Percentiles rank a stretch among this genome's conserved stretches.
Evolutionary conservation across 2,797 vertebrate genomes (phyloP).

Genomic region (Enteromius radiatus): DNA sequence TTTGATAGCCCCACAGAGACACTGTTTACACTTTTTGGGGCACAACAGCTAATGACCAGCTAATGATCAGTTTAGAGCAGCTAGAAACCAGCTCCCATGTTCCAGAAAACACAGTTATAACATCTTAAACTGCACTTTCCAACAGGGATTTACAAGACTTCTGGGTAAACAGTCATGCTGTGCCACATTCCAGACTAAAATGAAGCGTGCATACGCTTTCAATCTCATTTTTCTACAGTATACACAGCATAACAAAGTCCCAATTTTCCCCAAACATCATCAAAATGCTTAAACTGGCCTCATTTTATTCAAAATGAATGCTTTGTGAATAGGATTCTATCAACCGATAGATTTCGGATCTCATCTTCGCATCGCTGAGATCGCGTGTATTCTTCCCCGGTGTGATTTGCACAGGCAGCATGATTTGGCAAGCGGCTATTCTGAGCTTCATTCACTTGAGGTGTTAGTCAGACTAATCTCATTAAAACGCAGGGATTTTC

Average conservation of each 20-base stretch:
- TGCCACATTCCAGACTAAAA: conserved; percentile 38
- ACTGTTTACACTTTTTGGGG: neutral
- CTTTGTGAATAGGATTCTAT: conserved; percentile 34
- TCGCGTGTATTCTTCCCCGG: conserved; percentile 43
- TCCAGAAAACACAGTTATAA: conserved; percentile 10
- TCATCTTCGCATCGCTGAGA: conserved; percentile 42
- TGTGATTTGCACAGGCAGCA: conserved; percentile 45
- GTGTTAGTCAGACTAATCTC: conserved; percentile 62
- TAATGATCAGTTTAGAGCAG: neutral
- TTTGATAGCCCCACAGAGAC: neutral
- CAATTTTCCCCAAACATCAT: conserved; percentile 14
- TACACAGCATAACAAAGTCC: conserved; percentile 20
- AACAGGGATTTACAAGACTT: conserved; percentile 53
- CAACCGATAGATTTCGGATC: conserved; percentile 14
- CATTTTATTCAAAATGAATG: conserved; percentile 34
- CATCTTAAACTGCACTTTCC: conserved; percentile 14
- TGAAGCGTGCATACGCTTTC: neutral
- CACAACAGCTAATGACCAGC: conserved; percentile 10
- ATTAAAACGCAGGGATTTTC: conserved; percentile 52
- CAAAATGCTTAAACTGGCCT: conserved; percentile 23
- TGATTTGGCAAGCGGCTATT: conserved; percentile 52
- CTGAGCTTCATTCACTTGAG: conserved; percentile 55
- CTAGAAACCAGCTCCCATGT: neutral
- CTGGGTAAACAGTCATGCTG: conserved; percentile 48
- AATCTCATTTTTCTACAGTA: conserved; percentile 33